A percentile compares a stretch with the other conserved stretches of the same genome.
Evolutionary conservation across 64 coral and sea anemone species (phyloP).

Genomic region (Porites australiensis): DNA sequence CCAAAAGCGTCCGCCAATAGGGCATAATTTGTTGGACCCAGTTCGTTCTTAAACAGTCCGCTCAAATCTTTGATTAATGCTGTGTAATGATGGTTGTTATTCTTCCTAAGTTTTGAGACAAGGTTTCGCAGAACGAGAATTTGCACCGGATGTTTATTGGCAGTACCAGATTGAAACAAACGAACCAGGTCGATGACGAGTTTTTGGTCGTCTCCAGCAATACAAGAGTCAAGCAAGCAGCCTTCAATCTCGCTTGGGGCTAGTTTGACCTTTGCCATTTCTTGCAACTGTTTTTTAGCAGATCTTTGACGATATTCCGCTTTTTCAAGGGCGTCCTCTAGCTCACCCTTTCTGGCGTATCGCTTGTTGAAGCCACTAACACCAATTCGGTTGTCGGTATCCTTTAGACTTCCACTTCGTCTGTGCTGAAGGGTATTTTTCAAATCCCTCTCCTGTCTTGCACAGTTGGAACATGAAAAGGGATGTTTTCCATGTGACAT

Average conservation of each 20-base stretch:
- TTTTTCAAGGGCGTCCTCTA: constrained; percentile 16
- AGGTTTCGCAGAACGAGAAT: constrained; percentile 33
- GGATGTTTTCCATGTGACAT: constrained; percentile 25
- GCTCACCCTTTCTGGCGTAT: constrained; percentile 45
- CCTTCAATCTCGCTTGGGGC: not conserved
- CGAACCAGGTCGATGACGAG: constrained; percentile 16
- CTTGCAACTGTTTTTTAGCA: constrained; percentile 27
- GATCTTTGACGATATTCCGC: constrained; percentile 9
- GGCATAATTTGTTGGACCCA: constrained; percentile 24
- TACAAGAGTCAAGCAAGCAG: constrained; percentile 24
- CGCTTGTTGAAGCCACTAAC: constrained; percentile 56
- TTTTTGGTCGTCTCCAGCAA: constrained; percentile 12
- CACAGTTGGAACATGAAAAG: constrained; percentile 57
- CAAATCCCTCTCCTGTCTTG: constrained; percentile 22
- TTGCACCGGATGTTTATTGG: constrained; percentile 22
- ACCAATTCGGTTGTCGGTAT: constrained; percentile 9
- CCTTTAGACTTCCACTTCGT: not conserved
- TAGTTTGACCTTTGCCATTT: constrained; percentile 18
- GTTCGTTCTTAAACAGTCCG: not conserved
- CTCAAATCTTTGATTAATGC: constrained; percentile 69
- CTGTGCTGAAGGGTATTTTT: constrained; percentile 57
- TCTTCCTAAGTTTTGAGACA: constrained; percentile 39
- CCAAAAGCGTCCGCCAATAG: constrained; percentile 27
- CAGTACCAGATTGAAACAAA: constrained; percentile 24
- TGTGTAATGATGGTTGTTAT: constrained; percentile 59